phyloP scores from a whole-genome alignment of 2,797 vertebrate species.

The Sebastiscus albofasciatus region DNA sequence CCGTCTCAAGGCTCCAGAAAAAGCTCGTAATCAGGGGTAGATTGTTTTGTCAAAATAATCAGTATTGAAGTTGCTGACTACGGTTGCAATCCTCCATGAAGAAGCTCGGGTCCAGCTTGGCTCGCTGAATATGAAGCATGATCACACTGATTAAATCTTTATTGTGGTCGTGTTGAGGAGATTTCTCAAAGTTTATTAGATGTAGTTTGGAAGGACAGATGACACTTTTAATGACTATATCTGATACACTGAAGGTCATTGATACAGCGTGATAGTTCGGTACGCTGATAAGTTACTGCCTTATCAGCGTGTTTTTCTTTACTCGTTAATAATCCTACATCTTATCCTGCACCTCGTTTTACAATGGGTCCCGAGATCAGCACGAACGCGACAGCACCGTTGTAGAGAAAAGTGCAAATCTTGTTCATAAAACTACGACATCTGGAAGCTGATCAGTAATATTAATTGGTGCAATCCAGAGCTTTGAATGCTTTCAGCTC shows the following conservation, averaged over 20 bases:
- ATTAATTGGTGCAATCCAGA: neutral
- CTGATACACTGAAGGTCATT: neutral
- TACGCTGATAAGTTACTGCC: neutral
- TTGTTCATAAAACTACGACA: neutral
- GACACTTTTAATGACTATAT: neutral
- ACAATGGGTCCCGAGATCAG: neutral
- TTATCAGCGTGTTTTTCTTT: constrained; percentile 10
- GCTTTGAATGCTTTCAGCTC: neutral
- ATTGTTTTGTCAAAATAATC: neutral
- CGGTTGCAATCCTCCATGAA: too few species aligned
- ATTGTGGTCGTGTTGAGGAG: neutral
- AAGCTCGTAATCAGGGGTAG: neutral
- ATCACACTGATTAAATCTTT: neutral
- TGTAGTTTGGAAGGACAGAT: neutral
- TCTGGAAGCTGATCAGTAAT: neutral
- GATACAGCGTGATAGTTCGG: neutral
- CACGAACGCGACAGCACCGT: neutral
- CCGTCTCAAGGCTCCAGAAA: neutral
- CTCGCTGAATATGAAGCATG: neutral
- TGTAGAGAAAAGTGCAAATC: neutral
- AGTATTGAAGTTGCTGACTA: neutral
- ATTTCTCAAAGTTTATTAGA: neutral
- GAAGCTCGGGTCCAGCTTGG: neutral
- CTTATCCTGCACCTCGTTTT: constrained; percentile 25
- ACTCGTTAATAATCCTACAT: constrained; percentile 39